These are phyloP conservation scores for Kradibia gibbosae DNA, from an alignment of 1,140 invertebrate genomes.

Conservation along the genomic window DNA sequence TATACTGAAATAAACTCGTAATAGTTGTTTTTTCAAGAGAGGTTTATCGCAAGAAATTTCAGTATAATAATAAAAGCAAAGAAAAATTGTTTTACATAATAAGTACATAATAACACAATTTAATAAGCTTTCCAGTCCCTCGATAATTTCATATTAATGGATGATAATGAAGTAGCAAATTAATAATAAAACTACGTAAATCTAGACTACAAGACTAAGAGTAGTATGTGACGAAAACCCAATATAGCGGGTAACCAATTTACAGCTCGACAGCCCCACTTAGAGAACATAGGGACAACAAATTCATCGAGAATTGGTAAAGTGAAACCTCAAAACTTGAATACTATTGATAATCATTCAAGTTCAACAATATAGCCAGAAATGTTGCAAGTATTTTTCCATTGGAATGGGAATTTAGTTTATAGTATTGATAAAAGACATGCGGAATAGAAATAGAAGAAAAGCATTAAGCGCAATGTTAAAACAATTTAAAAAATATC, in stretches of 20 bases:
- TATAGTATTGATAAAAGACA: slow-evolving; percentile 53
- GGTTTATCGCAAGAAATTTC: slow-evolving; percentile 31
- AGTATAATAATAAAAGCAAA: slow-evolving; percentile 29
- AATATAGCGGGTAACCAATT: slow-evolving; percentile 54
- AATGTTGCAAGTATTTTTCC: slow-evolving; percentile 68
- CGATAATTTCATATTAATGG: slow-evolving; percentile 34
- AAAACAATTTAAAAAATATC: slow-evolving; percentile 43
- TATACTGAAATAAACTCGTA: slow-evolving; percentile 34
- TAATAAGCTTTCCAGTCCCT: slow-evolving; percentile 22
- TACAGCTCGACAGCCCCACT: slow-evolving; percentile 44
- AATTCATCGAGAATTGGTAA: slow-evolving; percentile 41
- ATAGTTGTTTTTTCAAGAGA: slow-evolving; percentile 41
- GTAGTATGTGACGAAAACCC: slow-evolving; percentile 52
- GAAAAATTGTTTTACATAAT: slow-evolving; percentile 38
- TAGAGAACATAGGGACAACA: slow-evolving; percentile 11
- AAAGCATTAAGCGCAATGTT: slow-evolving; percentile 38
- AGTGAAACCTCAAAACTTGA: slow-evolving; percentile 35
- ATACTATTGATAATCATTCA: slow-evolving; percentile 46
- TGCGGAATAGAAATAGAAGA: slow-evolving; percentile 53
- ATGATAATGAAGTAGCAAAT: slow-evolving; percentile 4
- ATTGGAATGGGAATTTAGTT: slow-evolving; percentile 64
- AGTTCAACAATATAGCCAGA: slow-evolving; percentile 64
- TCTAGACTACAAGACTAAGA: slow-evolving; percentile 43
- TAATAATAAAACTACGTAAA: slow-evolving; percentile 19
- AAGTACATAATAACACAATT: not conserved